A percentile compares a stretch with the other conserved stretches of the same genome.
phyloP scores from a whole-genome alignment of 2,797 vertebrate genomes.

The Chiroxiphia lanceolata region DNA sequence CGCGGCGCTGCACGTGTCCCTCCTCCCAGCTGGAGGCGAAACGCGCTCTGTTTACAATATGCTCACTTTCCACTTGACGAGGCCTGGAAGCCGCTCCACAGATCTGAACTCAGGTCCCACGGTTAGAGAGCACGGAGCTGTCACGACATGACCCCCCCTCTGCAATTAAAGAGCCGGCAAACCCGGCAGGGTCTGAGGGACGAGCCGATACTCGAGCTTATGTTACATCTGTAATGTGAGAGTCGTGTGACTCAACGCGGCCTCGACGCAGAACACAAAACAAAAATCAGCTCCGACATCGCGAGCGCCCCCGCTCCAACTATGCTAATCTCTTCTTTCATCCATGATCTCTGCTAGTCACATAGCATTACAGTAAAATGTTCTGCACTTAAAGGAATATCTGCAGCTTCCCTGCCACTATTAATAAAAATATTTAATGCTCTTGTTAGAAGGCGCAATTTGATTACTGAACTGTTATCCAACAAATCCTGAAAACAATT shows the following conservation, averaged over 20 bases:
- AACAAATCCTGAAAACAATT: conserved; percentile 71
- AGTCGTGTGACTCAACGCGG: not conserved
- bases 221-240: not conserved
- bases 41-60: not conserved
- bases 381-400: conserved; percentile 53
- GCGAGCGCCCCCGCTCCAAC: not conserved
- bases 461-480: conserved; percentile 71
- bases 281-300: not conserved
- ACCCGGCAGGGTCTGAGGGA: not conserved
- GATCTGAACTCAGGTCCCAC: not conserved
- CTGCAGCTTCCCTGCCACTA: conserved; percentile 30
- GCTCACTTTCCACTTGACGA: conserved; percentile 31
- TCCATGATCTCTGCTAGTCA: conserved; percentile 21
- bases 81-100: not conserved
- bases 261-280: not conserved
- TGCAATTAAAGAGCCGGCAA: conserved; percentile 1
- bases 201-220: not conserved
- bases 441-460: conserved; percentile 63
- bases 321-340: conserved; percentile 24
- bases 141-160: not conserved
- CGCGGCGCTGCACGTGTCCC: not conserved
- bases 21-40: not conserved
- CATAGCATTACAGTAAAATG: conserved; percentile 30
- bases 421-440: conserved; percentile 71
- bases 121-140: not conserved